Evolutionary conservation across 1,140 invertebrate genomes (phyloP).

Genomic region (Lepidurus packardi): DNA sequence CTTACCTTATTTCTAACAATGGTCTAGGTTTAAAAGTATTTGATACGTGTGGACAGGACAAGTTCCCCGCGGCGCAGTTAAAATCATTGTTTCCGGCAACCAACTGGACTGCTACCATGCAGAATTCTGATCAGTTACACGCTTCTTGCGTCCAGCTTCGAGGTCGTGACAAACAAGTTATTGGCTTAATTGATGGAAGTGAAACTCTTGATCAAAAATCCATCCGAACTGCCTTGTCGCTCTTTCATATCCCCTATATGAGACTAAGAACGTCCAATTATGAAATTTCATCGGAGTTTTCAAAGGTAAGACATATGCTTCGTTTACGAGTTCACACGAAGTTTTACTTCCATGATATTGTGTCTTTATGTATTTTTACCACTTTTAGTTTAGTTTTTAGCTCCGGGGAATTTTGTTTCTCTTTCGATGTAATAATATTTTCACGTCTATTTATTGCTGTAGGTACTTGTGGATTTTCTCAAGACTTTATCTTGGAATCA

Average conservation of each 20-base stretch:
- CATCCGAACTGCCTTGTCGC: constrained; percentile 35
- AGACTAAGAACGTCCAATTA: constrained; percentile 5
- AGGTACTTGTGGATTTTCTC: constrained; percentile 42
- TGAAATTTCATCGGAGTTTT: not conserved
- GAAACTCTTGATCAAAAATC: constrained; percentile 29
- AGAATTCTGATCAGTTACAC: constrained; percentile 17
- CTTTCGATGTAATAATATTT: not conserved
- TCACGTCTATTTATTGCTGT: constrained; percentile 29
- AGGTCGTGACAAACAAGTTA: constrained; percentile 16
- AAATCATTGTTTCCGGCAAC: constrained; percentile 36
- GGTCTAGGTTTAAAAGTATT: constrained; percentile 37
- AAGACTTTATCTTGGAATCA: constrained; percentile 43
- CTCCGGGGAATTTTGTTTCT: no score
- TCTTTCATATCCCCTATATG: constrained; percentile 39
- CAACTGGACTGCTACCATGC: constrained; percentile 20
- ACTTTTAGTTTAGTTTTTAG: no score
- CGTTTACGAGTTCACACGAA: not conserved
- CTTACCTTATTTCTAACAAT: not conserved
- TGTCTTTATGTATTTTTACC: no score
- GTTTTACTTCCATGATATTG: not conserved
- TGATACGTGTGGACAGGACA: constrained; percentile 37
- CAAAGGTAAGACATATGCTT: not conserved
- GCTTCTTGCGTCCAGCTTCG: not conserved
- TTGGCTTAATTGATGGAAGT: constrained; percentile 37
- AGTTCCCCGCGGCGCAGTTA: constrained; percentile 34